Evolutionary conservation across 1,140 invertebrate genomes (phyloP).

Genomic region (Cherax destructor): DNA sequence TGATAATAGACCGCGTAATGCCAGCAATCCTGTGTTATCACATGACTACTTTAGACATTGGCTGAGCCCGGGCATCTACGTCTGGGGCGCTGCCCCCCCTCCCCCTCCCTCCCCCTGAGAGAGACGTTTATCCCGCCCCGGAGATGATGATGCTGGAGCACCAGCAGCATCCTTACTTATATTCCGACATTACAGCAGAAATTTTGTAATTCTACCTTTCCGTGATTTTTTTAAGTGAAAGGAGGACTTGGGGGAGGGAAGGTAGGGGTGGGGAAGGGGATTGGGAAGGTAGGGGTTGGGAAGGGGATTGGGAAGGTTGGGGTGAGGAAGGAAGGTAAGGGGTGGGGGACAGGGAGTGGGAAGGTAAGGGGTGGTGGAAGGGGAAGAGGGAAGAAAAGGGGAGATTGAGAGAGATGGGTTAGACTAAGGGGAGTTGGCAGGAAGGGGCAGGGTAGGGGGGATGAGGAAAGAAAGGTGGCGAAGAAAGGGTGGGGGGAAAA

Average conservation of each 20-base stretch:
- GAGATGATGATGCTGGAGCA: no score
- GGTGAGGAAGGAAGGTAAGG: not conserved
- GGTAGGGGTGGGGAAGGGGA: not conserved
- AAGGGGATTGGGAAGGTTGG: not conserved
- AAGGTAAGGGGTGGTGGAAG: not conserved
- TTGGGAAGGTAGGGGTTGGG: not conserved
- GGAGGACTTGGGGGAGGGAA: not conserved
- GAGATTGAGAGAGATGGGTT: not conserved
- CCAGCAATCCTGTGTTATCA: conserved; percentile 54
- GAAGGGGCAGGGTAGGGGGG: no score
- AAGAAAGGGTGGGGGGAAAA: no score
- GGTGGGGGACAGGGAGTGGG: no score
- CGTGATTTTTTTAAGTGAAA: no score
- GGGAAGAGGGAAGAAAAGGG: not conserved
- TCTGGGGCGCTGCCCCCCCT: not conserved
- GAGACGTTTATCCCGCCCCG: no score
- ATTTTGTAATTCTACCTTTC: no score
- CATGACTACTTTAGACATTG: conserved; percentile 36
- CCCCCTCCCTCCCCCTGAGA: not conserved
- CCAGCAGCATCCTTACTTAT: no score
- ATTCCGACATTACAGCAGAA: no score
- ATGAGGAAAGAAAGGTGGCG: no score
- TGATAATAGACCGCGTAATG: conserved; percentile 64
- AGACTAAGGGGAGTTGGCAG: not conserved
- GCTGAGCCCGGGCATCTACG: not conserved